Evolutionary conservation across 2,113 vertebrate species (phyloP).

Genomic region (Conger conger): DNA sequence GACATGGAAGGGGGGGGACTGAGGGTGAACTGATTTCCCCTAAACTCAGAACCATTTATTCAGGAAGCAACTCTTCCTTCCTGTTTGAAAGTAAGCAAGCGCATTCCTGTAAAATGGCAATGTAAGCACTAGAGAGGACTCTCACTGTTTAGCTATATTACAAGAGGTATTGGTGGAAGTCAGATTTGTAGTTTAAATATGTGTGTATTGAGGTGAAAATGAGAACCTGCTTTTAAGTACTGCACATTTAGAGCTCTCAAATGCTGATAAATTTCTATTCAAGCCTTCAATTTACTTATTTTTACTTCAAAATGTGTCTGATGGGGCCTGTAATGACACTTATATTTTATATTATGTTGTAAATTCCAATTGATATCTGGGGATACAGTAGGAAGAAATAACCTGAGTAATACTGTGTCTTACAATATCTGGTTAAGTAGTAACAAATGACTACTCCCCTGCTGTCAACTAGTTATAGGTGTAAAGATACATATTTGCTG

Average conservation of each 20-base stretch:
- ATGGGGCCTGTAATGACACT: neutral
- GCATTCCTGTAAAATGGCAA: neutral
- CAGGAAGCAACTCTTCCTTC: neutral
- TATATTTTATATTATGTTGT: neutral
- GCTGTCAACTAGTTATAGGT: neutral
- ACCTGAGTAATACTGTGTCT: neutral
- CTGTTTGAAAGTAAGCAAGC: neutral
- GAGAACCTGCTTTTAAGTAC: neutral
- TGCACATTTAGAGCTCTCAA: neutral
- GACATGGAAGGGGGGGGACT: slow-evolving; percentile 48
- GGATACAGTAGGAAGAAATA: neutral
- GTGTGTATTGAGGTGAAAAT: neutral
- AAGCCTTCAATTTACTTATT: neutral
- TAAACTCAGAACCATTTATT: neutral
- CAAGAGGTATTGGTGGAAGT: neutral
- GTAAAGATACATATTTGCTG: neutral
- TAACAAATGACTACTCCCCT: neutral
- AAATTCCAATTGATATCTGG: neutral
- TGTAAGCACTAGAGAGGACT: no score
- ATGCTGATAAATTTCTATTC: neutral
- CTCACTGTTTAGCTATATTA: no score
- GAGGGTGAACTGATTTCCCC: neutral
- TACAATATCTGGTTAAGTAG: neutral
- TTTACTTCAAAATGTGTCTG: neutral
- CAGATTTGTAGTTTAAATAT: neutral